Evolutionary conservation across 2,888 invertebrate species (phyloP), one percentile per base, ranked within the genome.

Genomic region (Cryptus viduatorius): DNA sequence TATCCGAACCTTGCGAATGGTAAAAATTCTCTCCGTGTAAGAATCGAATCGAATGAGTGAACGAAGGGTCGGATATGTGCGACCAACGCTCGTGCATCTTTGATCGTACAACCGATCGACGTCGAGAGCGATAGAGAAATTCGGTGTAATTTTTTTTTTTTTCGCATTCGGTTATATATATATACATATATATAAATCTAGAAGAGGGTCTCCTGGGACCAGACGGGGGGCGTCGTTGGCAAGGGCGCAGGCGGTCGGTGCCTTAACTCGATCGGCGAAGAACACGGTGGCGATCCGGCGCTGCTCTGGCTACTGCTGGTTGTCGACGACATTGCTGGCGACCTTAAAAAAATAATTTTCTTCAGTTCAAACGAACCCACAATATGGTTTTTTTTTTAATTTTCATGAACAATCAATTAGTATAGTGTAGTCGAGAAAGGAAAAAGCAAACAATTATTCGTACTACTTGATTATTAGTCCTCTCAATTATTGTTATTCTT

Each of bases 201-300:
- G 95, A 97, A 97, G 92, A 97, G 95, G 91, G 97, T 97, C 95
- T 97, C 97, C 92, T 96, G 96, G 87, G 97, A 96, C 95, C 96
- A 96, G 86, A 89, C 88, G 46, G 91, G 90, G 73, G 92, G 91
- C 65, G 88, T 87, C 77, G 92, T 88, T 82, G 91, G 89, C 71
- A 91, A 87, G 59, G 92, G 91, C 72, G 89, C 87, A 72, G 91
- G 90, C 64, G 92, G 93, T 89, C 92, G 90, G 75, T 92, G 92
- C 82, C 91, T 91, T 76, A 93, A 88, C 87, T 92, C 92, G 85
- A 92, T 92, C 71, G 90, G 90, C 86, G 92, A 87, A 80, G 89
- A 90, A 89, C 90, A 90, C 82, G 92, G 91, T 64, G 90, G 90
- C 82, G 92, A 90, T 85, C 85, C 86, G 83, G 87, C 86, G 88